A percentile compares a stretch with the other conserved stretches of the same genome.
These are phyloP conservation scores for Sebastes oblongus DNA, from an alignment of 2,797 vertebrate species.

Conservation along the genomic window DNA sequence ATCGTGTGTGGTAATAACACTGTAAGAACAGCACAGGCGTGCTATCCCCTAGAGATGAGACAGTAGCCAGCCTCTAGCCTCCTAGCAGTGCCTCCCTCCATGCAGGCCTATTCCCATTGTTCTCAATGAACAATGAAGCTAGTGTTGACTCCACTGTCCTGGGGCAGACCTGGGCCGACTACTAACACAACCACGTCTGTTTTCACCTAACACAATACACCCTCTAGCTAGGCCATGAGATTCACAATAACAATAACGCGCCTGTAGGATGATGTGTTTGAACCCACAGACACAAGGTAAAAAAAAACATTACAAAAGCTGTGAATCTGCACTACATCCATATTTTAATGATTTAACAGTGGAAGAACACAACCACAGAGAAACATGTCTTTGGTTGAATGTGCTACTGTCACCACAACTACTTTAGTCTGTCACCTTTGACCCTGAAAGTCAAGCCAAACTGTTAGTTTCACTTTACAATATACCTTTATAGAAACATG, in stretches of 20 bases:
- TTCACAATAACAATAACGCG: constrained; percentile 5
- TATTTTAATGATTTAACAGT: background rate
- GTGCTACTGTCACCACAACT: background rate
- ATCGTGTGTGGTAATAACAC: constrained; percentile 21
- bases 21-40: constrained; percentile 6
- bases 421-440: background rate
- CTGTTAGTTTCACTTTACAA: background rate
- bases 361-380: background rate
- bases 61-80: constrained; percentile 31
- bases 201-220: constrained; percentile 32
- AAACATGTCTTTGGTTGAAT: background rate
- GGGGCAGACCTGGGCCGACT: constrained; percentile 29
- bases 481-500: background rate
- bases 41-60: background rate
- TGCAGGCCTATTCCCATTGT: constrained; percentile 62
- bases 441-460: background rate
- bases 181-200: constrained; percentile 42
- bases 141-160: constrained; percentile 62
- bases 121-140: constrained; percentile 60
- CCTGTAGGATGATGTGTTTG: background rate
- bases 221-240: background rate
- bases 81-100: constrained; percentile 53
- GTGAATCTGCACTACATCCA: background rate
- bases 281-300: background rate
- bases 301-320: background rate